Evolutionary conservation across 2,797 vertebrate genomes (phyloP).

Genomic region (Tragopan temminckii): DNA sequence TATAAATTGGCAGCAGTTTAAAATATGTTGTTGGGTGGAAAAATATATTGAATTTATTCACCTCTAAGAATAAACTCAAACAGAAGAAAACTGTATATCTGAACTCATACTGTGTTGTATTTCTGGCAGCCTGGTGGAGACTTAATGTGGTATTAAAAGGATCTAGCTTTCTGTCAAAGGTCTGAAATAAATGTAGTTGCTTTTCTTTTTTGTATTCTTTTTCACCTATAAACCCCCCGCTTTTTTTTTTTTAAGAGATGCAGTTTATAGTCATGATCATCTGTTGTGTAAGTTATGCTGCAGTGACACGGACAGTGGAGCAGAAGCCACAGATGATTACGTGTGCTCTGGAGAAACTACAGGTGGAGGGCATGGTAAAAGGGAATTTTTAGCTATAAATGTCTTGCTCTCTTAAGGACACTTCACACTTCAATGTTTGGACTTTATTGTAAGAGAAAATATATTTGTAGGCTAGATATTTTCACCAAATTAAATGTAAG

Average conservation of each 20-base stretch:
- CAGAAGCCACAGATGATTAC: not conserved
- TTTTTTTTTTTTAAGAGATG: not conserved
- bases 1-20: slow-evolving; percentile 1
- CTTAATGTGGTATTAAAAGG: slow-evolving; percentile 38
- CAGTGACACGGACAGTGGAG: not conserved
- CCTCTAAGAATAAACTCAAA: slow-evolving; percentile 55
- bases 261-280: not conserved
- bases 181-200: slow-evolving; percentile 34
- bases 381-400: not conserved
- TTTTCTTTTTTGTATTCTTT: not conserved
- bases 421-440: not conserved
- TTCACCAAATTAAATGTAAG: not conserved
- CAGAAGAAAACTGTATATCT: slow-evolving; percentile 38
- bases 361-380: not conserved
- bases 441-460: not conserved
- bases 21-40: slow-evolving; percentile 17
- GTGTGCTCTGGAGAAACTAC: not conserved
- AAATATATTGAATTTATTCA: not conserved
- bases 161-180: slow-evolving; percentile 15
- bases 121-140: slow-evolving; percentile 25
- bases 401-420: not conserved
- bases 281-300: not conserved
- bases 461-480: not conserved
- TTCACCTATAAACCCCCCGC: not conserved
- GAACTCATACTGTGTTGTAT: slow-evolving; percentile 51